Conservation (phyloP, 92 coral and sea anemone genomes). For the Anthopleura xanthogrammica region DNA sequence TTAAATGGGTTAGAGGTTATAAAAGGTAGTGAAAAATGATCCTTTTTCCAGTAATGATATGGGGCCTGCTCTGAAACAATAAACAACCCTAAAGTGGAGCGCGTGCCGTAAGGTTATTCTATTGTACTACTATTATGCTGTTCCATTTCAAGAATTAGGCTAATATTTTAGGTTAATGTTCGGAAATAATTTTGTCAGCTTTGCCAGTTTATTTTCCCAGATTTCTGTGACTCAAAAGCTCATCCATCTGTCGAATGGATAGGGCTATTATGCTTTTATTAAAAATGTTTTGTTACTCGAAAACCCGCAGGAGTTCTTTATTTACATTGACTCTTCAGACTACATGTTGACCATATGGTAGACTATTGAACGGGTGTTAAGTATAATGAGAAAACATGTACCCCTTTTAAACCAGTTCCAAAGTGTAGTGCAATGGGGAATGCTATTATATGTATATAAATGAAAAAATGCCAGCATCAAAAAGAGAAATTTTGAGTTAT, state of each 20-base stretch:
- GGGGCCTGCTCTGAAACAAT: neutral
- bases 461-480: too few species aligned
- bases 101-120: slow-evolving; percentile 4
- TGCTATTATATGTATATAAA: too few species aligned
- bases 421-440: too few species aligned
- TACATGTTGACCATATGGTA: slow-evolving; percentile 16
- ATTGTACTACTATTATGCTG: neutral
- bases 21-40: neutral
- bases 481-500: too few species aligned
- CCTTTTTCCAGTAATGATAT: neutral
- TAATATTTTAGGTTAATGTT: neutral
- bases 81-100: slow-evolving; percentile 6
- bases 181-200: neutral
- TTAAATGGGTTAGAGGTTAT: neutral
- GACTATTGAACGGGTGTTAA: neutral
- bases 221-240: neutral
- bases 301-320: slow-evolving; percentile 20
- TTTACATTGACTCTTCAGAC: neutral
- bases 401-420: neutral
- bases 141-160: neutral
- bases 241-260: slow-evolving; percentile 13
- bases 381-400: neutral
- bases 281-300: slow-evolving; percentile 6
- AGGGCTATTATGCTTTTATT: neutral
- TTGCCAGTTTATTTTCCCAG: neutral